Conservation (phyloP, 37 sponge, comb jelly and placozoan species). For the Beroe forskalii region DNA sequence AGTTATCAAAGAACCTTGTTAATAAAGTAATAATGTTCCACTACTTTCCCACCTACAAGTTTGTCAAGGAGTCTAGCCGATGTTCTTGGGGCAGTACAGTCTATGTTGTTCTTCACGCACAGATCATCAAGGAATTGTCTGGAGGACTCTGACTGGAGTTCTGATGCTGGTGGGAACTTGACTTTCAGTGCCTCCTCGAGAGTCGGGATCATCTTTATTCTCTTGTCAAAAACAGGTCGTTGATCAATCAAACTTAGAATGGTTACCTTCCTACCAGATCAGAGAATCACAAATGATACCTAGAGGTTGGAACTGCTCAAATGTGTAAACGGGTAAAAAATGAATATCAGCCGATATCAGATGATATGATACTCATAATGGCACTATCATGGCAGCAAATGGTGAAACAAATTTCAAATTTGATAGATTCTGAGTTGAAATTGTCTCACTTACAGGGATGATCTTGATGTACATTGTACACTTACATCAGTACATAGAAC, state of each 20-base stretch:
- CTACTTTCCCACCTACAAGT: slow-evolving; percentile 72
- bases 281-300: too few species aligned
- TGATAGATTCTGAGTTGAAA: too few species aligned
- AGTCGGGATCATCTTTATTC: slow-evolving; percentile 79
- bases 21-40: too few species aligned
- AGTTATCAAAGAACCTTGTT: too few species aligned
- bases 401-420: too few species aligned
- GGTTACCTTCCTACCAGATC: too few species aligned
- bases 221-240: neutral
- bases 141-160: slow-evolving; percentile 78
- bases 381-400: neutral
- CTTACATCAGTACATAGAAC: too few species aligned
- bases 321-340: neutral
- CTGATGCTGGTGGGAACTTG: slow-evolving; percentile 82
- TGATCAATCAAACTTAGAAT: too few species aligned
- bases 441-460: too few species aligned
- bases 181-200: slow-evolving; percentile 83
- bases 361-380: neutral
- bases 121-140: slow-evolving; percentile 82
- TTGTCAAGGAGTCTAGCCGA: slow-evolving; percentile 92
- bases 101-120: slow-evolving; percentile 81
- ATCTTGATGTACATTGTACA: too few species aligned
- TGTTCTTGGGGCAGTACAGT: slow-evolving; percentile 87
- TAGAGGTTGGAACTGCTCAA: neutral
- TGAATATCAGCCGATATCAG: neutral